phyloP scores from a whole-genome alignment of 2,797 vertebrate species.

The Micrastur ruficollis region DNA sequence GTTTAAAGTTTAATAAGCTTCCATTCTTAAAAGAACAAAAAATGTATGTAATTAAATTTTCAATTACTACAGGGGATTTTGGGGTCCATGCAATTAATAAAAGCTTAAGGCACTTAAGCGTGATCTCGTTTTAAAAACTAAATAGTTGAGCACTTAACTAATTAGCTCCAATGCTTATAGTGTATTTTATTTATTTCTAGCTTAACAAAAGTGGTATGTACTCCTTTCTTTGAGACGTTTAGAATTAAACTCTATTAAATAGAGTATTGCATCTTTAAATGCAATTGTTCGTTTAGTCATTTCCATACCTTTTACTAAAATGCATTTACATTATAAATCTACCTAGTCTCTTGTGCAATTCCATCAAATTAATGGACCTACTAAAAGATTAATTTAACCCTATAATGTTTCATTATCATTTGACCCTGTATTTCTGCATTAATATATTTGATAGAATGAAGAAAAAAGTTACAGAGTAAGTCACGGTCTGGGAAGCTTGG shows the following conservation, averaged over 20 bases:
- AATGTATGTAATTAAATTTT: slow-evolving; percentile 76
- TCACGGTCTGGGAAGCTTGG: not conserved
- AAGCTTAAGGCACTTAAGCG: slow-evolving; percentile 71
- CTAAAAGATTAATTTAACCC: not conserved
- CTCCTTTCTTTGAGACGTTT: not conserved
- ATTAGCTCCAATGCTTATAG: slow-evolving; percentile 45
- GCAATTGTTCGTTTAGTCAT: not conserved
- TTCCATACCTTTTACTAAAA: not conserved
- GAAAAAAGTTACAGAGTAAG: not conserved
- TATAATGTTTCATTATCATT: not conserved
- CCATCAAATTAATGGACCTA: not conserved
- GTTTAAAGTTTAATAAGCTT: slow-evolving; percentile 77
- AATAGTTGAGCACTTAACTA: slow-evolving; percentile 59
- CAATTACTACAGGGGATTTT: slow-evolving; percentile 65
- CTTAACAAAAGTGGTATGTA: not conserved
- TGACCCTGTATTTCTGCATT: not conserved
- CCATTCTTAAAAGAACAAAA: slow-evolving; percentile 69
- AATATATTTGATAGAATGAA: not conserved
- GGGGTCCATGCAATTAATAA: slow-evolving; percentile 72
- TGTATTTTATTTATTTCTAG: slow-evolving; percentile 47
- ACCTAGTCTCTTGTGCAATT: not conserved
- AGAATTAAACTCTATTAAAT: not conserved
- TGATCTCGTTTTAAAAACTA: slow-evolving; percentile 66
- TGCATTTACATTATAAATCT: not conserved
- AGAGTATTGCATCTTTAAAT: not conserved